Percentiles rank a stretch among this genome's conserved stretches.
Conservation (phyloP, 2,797 vertebrate genomes). For the Esox lucius region DNA sequence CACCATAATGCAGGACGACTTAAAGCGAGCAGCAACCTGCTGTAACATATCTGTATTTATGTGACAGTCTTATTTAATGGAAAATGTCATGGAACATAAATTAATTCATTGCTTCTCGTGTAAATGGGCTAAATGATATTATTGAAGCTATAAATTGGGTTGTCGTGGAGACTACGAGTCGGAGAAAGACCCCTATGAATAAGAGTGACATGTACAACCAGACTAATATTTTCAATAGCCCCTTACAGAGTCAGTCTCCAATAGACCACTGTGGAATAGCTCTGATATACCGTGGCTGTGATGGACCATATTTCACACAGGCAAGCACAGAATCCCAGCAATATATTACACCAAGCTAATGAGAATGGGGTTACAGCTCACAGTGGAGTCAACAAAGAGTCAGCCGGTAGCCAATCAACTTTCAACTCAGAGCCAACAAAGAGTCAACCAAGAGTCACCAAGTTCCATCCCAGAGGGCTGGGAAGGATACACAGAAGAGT, state of each 20-base stretch:
- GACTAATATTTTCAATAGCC: constrained; percentile 27
- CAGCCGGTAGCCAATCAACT: not conserved
- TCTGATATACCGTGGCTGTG: constrained; percentile 18
- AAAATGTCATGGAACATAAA: constrained; percentile 23
- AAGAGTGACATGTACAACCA: constrained; percentile 26
- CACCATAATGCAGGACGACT: not conserved
- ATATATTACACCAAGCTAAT: constrained; percentile 39
- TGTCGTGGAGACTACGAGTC: not conserved
- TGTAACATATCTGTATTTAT: constrained; percentile 20
- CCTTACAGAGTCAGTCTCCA: constrained; percentile 32
- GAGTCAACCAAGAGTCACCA: not conserved
- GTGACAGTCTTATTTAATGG: constrained; percentile 11
- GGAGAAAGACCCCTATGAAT: constrained; percentile 18
- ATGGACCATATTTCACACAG: constrained; percentile 41
- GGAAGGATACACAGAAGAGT: constrained; percentile 8
- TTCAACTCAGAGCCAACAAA: not conserved
- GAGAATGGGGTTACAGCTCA: constrained; percentile 6
- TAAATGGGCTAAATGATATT: constrained; percentile 41
- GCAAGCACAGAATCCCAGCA: constrained; percentile 16
- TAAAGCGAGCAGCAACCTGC: not conserved
- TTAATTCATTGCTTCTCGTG: constrained; percentile 34
- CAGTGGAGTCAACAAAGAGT: not conserved
- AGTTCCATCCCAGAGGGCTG: not conserved
- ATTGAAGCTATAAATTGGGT: constrained; percentile 33
- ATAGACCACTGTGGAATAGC: constrained; percentile 35